Conservation (phyloP, 2,797 vertebrate species). For the Pangasius krempfi region DNA sequence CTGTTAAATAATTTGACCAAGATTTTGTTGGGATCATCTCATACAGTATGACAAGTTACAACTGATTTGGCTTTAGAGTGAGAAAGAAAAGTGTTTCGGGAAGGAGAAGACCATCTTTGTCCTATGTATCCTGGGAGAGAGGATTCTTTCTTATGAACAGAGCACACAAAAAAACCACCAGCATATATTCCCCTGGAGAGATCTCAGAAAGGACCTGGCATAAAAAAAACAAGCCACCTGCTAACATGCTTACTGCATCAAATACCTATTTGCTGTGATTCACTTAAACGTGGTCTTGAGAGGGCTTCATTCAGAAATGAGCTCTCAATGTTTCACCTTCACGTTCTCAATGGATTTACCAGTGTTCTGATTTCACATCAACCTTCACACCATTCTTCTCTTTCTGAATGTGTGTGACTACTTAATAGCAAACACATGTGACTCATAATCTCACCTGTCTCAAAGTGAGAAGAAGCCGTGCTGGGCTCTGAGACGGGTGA, state of each 20-base stretch:
- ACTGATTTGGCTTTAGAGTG: not conserved
- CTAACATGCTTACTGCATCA: constrained; percentile 54
- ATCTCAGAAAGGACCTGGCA: constrained; percentile 32
- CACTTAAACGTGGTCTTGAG: constrained; percentile 50
- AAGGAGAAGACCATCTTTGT: not conserved
- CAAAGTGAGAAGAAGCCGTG: not conserved
- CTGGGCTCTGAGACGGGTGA: not conserved
- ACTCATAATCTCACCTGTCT: constrained; percentile 17
- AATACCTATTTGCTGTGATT: constrained; percentile 55
- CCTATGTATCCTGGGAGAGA: constrained; percentile 50
- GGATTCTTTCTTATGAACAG: constrained; percentile 54
- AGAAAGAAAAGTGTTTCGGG: not conserved
- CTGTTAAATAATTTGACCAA: not conserved
- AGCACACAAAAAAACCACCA: constrained; percentile 39
- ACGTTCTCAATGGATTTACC: constrained; percentile 22
- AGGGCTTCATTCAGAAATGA: constrained; percentile 25
- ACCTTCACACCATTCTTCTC: constrained; percentile 9
- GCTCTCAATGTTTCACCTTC: constrained; percentile 17
- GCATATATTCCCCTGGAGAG: constrained; percentile 47
- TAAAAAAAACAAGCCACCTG: constrained; percentile 57
- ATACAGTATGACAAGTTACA: not conserved
- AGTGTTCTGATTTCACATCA: not conserved
- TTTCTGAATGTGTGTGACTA: not conserved
- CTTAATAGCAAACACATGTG: constrained; percentile 5
- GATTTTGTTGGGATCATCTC: not conserved